Base-by-base conservation (phyloP, 2,888 invertebrate genomes). In the Dryobotodes eremita region DNA sequence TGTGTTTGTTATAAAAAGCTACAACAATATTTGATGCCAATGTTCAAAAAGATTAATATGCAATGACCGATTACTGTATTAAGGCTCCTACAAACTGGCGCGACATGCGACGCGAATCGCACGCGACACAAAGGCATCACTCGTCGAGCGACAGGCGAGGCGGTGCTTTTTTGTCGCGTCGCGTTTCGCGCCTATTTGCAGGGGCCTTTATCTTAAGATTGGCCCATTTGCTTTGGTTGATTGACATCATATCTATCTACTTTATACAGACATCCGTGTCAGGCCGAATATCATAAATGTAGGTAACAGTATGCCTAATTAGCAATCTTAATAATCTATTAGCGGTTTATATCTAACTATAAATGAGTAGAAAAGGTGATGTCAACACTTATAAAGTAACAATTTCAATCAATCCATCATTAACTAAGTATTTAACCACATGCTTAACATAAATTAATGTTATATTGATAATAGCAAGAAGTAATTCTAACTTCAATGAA, bases 211-310 rank as follows among this genome's bases (percentile, higher is more conserved):
- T 81, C 65, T 11, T 36, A 57, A 59, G 36, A 62, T 71, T 62
- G 15, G 17, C 2, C 20, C 55, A 79, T 50, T 48, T 20, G n/a
- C 20, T 17, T 57, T 31, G 64, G 26, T 74, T 82, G 31, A 66
- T 26, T 65, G 50, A 23, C 50, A 59, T 82, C 65, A 57, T 74
- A 74, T 65, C 42, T 74, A 74, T 65, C 42, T 59, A 75, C 31
- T 55, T 74, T 20, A 23, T 48, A 61, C 23, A 75, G 36, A 75
- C 83, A 69, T 80, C 50, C 68, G 80, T 80, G 78, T 76, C 57
- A 57, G 62, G 62, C 57, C 64, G 69, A n/a, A 46, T 77, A 64
- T 20, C 48, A 50, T 75, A 69, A n/a, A 42, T 61, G 42, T 42
- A 42, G 42, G 50, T 64, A 50, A 23, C 64, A 79, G 2, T 36